Evolutionary conservation across 2,797 vertebrate genomes (phyloP).

Genomic region (Chelmon rostratus): DNA sequence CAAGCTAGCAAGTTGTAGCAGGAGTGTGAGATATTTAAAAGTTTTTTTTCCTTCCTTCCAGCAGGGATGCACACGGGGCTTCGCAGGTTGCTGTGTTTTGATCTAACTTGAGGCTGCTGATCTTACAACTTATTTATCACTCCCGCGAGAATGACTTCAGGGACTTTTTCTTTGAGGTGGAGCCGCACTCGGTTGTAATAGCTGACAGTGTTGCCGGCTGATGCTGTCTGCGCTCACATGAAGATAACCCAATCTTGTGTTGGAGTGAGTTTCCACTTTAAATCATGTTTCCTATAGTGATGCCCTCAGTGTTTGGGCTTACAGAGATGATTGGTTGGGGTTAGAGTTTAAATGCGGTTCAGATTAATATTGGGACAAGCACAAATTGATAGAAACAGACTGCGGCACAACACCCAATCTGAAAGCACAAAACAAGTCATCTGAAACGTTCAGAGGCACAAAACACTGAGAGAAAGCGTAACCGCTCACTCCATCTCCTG

Average conservation of each 20-base stretch:
- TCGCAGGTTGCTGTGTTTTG: constrained; percentile 50
- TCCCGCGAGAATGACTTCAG: constrained; percentile 43
- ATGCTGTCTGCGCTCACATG: constrained; percentile 32
- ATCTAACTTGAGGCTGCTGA: constrained; percentile 62
- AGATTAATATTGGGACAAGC: background rate
- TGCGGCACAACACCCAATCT: background rate
- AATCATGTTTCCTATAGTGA: background rate
- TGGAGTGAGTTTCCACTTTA: constrained; percentile 37
- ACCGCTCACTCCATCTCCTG: background rate
- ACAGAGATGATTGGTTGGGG: constrained; percentile 8
- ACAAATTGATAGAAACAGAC: background rate
- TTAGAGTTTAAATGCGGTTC: background rate
- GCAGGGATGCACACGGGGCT: constrained; percentile 37
- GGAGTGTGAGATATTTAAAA: background rate
- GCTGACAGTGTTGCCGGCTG: constrained; percentile 27
- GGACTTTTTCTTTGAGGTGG: constrained; percentile 48
- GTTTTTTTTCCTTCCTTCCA: constrained; percentile 15
- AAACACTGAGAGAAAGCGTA: background rate
- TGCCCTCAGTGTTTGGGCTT: background rate
- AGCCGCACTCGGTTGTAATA: constrained; percentile 45
- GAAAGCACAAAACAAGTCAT: background rate
- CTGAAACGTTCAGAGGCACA: background rate
- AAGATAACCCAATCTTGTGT: constrained; percentile 29
- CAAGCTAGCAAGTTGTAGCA: constrained; percentile 10
- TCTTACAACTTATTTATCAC: constrained; percentile 62